A percentile compares a stretch with the other conserved stretches of the same genome.
phyloP scores from a whole-genome alignment of 2,797 vertebrate genomes.

The Jordanella pulchra region DNA sequence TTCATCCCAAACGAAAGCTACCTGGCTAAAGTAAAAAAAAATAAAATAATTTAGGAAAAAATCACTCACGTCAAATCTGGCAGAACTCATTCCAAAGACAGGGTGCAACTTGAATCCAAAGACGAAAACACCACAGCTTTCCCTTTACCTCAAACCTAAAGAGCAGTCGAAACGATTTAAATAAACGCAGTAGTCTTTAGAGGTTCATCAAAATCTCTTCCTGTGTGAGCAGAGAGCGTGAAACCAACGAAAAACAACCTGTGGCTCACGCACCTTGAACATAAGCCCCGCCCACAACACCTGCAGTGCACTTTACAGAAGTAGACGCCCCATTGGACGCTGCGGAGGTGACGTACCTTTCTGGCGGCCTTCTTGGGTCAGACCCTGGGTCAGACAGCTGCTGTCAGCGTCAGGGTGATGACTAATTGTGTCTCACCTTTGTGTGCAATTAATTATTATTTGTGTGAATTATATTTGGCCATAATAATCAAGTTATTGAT shows the following conservation, averaged over 20 bases:
- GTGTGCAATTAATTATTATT: no score
- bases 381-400: no score
- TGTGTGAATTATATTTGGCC: no score
- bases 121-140: not conserved
- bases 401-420: no score
- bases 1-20: no score
- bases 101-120: conserved; percentile 6
- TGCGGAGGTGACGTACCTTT: not conserved
- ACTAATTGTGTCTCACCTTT: no score
- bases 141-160: not conserved
- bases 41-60: no score
- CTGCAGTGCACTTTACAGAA: conserved; percentile 21
- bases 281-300: conserved; percentile 52
- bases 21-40: no score
- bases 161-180: not conserved
- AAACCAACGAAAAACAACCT: conserved; percentile 24
- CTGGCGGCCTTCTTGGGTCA: not conserved
- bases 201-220: not conserved
- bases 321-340: rapidly evolving
- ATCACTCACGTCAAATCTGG: conserved; percentile 68
- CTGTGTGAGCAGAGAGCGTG: not conserved
- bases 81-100: conserved; percentile 46
- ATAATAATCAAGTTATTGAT: no score
- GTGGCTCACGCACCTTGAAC: conserved; percentile 33
- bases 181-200: not conserved